Percentiles rank a stretch among this genome's conserved stretches.
Conservation (phyloP, 2,888 invertebrate species). For the Cheilosia impressa region DNA sequence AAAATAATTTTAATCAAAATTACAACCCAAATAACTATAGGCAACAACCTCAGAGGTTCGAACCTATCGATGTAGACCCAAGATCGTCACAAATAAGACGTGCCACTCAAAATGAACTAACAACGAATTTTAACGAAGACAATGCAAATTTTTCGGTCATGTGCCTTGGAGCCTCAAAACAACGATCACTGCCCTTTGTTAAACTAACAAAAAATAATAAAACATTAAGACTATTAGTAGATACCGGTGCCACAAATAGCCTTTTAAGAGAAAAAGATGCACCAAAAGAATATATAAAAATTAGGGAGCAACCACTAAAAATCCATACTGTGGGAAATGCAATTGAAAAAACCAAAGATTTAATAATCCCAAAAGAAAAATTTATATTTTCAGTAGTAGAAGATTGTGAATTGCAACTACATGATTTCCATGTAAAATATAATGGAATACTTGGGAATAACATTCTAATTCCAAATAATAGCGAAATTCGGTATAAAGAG, state of each 20-base stretch:
- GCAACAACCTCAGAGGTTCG: no score
- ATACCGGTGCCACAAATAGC: conserved; percentile 1
- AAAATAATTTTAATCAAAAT: background rate
- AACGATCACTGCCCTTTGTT: background rate
- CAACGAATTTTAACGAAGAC: background rate
- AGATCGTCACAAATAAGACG: conserved; percentile 2
- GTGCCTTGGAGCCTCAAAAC: background rate
- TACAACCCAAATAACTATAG: no score
- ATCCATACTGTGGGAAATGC: background rate
- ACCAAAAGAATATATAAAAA: background rate
- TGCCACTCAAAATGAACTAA: background rate
- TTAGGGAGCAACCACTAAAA: background rate
- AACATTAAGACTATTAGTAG: background rate
- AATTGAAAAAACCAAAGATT: background rate
- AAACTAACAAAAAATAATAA: no score
- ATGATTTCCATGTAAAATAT: conserved; percentile 10
- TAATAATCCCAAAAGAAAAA: conserved; percentile 10
- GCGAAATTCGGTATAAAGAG: conserved; percentile 3
- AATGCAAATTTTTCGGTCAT: background rate
- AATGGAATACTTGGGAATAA: conserved; percentile 10
- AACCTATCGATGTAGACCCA: background rate
- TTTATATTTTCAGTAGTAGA: conserved; percentile 5
- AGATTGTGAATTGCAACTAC: conserved; percentile 7
- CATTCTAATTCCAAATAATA: conserved; percentile 10
- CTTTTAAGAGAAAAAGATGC: background rate